phyloP scores from a whole-genome alignment of 2,888 invertebrate species.

The Strigamia maritima region DNA sequence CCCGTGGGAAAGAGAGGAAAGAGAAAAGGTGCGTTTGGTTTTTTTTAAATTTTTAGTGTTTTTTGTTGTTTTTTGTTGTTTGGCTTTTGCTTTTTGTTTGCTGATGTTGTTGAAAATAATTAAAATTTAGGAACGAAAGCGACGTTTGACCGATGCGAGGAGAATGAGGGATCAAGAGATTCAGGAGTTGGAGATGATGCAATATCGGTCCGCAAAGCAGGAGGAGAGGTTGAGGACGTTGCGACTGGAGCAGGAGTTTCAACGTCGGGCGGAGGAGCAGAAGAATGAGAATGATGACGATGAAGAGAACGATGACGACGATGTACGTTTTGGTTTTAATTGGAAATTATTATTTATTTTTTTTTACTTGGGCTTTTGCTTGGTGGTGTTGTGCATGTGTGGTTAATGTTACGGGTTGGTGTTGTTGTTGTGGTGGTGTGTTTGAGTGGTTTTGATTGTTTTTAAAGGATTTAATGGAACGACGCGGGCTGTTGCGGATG shows the following conservation, averaged over 20 bases:
- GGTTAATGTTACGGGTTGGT: neutral
- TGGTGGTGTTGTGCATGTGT: neutral
- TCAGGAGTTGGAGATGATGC: slow-evolving; percentile 66
- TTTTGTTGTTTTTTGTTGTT: neutral
- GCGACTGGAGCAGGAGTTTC: slow-evolving; percentile 89
- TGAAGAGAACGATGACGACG: slow-evolving; percentile 60
- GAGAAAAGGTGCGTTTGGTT: slow-evolving; percentile 63
- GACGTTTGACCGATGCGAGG: slow-evolving; percentile 69
- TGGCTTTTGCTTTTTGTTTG: neutral
- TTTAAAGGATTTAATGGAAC: slow-evolving; percentile 48
- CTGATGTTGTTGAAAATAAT: slow-evolving; percentile 8
- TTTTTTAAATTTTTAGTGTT: neutral
- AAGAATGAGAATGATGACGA: slow-evolving; percentile 71
- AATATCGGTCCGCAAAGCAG: slow-evolving; percentile 69
- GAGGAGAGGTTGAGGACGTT: slow-evolving; percentile 84
- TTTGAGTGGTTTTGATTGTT: slow-evolving; percentile 5
- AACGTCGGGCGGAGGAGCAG: slow-evolving; percentile 79
- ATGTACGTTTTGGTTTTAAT: slow-evolving; percentile 25
- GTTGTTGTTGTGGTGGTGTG: neutral
- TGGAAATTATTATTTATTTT: neutral
- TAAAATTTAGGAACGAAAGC: slow-evolving; percentile 61
- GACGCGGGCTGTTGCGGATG: slow-evolving; percentile 52
- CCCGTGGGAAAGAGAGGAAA: slow-evolving; percentile 90
- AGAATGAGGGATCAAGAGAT: slow-evolving; percentile 85
- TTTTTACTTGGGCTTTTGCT: neutral